These are phyloP conservation scores for Zygaena filipendulae DNA, from an alignment of 2,888 invertebrate genomes.

Conservation along the genomic window DNA sequence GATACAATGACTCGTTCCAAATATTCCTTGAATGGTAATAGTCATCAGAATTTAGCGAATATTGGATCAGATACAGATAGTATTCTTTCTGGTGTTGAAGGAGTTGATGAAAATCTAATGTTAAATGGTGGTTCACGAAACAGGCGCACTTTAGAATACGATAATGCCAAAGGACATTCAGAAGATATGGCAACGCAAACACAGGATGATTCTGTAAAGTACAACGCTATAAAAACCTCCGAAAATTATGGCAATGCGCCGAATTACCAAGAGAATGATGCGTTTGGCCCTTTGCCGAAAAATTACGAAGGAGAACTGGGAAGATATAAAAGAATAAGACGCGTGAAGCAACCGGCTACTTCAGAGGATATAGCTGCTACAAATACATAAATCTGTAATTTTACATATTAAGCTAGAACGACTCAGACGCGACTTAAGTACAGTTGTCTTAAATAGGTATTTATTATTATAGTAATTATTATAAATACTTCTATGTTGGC, in stretches of 20 bases:
- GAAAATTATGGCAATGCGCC: conserved; percentile 27
- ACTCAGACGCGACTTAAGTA: too few relatives aligned
- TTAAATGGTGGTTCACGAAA: conserved; percentile 31
- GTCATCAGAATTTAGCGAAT: conserved; percentile 19
- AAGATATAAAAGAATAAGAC: conserved; percentile 49
- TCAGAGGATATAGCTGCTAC: conserved; percentile 15
- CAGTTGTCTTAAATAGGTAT: too few relatives aligned
- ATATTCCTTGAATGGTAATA: conserved; percentile 8
- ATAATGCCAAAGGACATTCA: conserved; percentile 9
- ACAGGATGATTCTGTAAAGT: too few relatives aligned
- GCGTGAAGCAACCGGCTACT: conserved; percentile 29
- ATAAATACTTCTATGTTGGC: too few relatives aligned
- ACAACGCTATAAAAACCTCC: conserved; percentile 4
- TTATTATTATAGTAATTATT: too few relatives aligned
- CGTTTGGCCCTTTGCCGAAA: conserved; percentile 37
- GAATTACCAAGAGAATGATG: conserved; percentile 39
- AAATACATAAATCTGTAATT: conserved; percentile 2
- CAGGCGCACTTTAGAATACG: conserved; percentile 25
- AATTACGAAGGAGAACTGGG: conserved; percentile 38
- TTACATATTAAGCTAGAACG: conserved; percentile 10
- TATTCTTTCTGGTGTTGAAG: conserved; percentile 44
- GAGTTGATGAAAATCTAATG: conserved; percentile 52
- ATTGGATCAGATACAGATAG: conserved; percentile 50
- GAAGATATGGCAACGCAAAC: too few relatives aligned
- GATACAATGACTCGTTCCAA: conserved; percentile 1